Evolutionary conservation across 2,888 invertebrate genomes (phyloP), one percentile per base, ranked within the genome.

Genomic region (Drosophila fungiperda): DNA sequence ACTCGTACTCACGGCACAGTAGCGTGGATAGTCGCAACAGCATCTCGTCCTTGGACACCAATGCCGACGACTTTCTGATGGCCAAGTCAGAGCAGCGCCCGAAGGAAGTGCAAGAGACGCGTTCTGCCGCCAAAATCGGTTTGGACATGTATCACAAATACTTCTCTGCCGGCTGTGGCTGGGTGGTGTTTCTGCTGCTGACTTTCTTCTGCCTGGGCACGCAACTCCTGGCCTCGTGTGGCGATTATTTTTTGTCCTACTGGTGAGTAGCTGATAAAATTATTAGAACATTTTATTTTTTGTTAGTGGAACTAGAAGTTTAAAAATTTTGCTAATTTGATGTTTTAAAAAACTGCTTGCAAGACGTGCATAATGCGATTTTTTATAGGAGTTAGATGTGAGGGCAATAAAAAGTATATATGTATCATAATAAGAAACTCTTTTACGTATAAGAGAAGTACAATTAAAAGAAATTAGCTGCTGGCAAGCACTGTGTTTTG

Each of bases 221-320:
- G 0, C 97, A 97, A 92, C 82, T 95, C 15, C 93, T 96, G 36
- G 96, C 96, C 0, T 97, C 97, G 29, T 95, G 95, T 11, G 95
- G 96, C 2, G 97, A 97, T 91, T 97, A 95, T 93, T 97, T 96
- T 94, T 94, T 97, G 12, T 95, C 96, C 20, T 95, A 95, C 90
- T 97, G 97, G 97, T 65, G 72, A 83, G 91, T 76, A 11, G n/a
- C 12, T 29, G 17, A 3, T 15, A 9, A 9, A 32, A 20, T 32
- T 26, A 12, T 20, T 7, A 3, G 12, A 20, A 12, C 1, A 17
- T 3, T 38, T 17, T 17, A 38, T 38, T 38, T 17, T 45, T 45
- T 8, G 15, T 29, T 29, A 29, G 29, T 29, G 6, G 1, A 29
- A n/a, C n/a, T 11, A 12, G 20, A 45, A 12, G 3, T 45, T 12